Base-by-base conservation (phyloP, 1,140 invertebrate species). In the Epicauta chinensis region DNA sequence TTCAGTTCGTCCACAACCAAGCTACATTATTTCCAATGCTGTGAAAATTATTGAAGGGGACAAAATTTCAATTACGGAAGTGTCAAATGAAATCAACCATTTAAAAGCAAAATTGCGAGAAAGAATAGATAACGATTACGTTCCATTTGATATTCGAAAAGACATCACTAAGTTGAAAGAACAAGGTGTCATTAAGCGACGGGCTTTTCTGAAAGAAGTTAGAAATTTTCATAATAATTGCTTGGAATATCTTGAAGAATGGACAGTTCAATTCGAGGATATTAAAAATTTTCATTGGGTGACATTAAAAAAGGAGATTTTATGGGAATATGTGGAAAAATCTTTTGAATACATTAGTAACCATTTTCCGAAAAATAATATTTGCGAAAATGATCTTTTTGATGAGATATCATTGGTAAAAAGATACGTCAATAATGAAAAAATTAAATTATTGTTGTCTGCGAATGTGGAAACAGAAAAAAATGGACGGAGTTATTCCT, bases 1-100 rank as follows among this genome's bases (percentile, higher is more conserved):
- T 59, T 2, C n/a, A 51, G 16, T 51, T 52, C 31, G 13, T 53
- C 9, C 55, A 56, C 16, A 31, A n/a, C 16, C 48, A 51, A 31
- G 45, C 42, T 12, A 14, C 16, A 16, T 32, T 55, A 38, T 55
- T 49, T 37, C 34, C 42, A 12, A 43, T 38, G 12, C 45, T 42
- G 40, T 55, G 11, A 55, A 52, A 23, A 10, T 23, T 14, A 45
- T 41, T 11, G 50, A 45, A 45, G 39, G 37, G 2, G 41, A 40
- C 12, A 9, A 52, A 1, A 45, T 4, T n/a, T 2, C 40, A 16
- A 15, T 50, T 35, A 17, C 32, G 39, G n/a, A 55, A 56, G 37
- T 43, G 17, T 47, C n/a, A 16, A 40, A 41, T 7, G 11, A 49
- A 16, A 45, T 38, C 57, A 34, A 29, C 29, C 11, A 36, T 34